Percentiles rank a stretch among this genome's conserved stretches.
Conservation (phyloP, 53 echinoderm and acorn worm species). For the Holothuria leucospilota region DNA sequence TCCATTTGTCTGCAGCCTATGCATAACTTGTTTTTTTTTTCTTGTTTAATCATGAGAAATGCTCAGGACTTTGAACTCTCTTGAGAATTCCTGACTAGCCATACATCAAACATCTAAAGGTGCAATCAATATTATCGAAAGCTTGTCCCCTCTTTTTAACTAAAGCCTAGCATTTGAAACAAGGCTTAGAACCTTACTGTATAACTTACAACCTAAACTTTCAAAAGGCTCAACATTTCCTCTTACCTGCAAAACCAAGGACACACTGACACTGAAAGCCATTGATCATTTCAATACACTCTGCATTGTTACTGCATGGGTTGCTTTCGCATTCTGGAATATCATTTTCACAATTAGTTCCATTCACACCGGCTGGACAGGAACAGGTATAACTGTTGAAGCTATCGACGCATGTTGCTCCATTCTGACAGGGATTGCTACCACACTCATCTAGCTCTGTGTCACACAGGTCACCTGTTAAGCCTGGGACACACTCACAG, state of each 20-base stretch:
- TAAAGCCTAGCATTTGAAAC: too few relatives aligned
- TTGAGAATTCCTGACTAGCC: too few relatives aligned
- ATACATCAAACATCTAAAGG: too few relatives aligned
- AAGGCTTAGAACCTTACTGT: too few relatives aligned
- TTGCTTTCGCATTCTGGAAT: constrained; percentile 62
- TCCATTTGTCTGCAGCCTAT: too few relatives aligned
- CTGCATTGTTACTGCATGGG: constrained; percentile 67
- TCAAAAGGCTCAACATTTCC: too few relatives aligned
- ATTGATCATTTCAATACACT: constrained; percentile 62
- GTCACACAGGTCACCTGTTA: constrained; percentile 49
- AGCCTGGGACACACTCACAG: constrained; percentile 59
- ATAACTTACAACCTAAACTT: too few relatives aligned
- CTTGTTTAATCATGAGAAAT: too few relatives aligned
- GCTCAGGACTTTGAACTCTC: too few relatives aligned
- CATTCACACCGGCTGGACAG: constrained; percentile 55
- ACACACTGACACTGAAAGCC: constrained; percentile 61
- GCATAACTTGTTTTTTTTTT: too few relatives aligned
- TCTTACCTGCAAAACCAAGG: constrained; percentile 67
- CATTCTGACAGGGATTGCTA: constrained; percentile 63
- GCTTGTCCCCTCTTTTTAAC: too few relatives aligned
- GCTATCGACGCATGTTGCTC: constrained; percentile 58
- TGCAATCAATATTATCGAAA: too few relatives aligned
- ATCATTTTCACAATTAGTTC: constrained; percentile 63
- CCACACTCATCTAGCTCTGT: constrained; percentile 61
- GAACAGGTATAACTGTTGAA: constrained; percentile 55